phyloP scores from a whole-genome alignment of 1,140 invertebrate genomes.

The Chionoecetes opilio region DNA sequence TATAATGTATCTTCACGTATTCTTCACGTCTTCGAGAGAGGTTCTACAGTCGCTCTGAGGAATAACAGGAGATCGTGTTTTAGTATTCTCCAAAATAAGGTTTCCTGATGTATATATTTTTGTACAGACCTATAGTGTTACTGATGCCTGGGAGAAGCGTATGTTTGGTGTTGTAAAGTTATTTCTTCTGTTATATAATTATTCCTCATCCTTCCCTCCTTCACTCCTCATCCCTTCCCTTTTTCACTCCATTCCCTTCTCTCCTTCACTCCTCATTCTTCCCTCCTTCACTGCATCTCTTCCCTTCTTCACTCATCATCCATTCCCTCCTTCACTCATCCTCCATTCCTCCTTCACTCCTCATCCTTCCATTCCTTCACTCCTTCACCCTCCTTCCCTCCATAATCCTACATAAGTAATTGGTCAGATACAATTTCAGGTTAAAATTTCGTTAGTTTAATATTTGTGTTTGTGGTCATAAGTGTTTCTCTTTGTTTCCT shows the following conservation, averaged over 20 bases:
- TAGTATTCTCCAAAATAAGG: neutral
- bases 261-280: neutral
- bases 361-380: too few species aligned
- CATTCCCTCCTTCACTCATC: too few species aligned
- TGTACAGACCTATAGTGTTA: conserved; percentile 42
- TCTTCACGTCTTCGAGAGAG: too few species aligned
- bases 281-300: neutral
- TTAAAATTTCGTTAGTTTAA: too few species aligned
- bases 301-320: neutral
- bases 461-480: too few species aligned
- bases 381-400: too few species aligned
- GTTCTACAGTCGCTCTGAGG: neutral
- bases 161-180: neutral
- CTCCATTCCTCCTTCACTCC: too few species aligned
- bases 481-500: too few species aligned
- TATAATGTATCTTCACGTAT: neutral
- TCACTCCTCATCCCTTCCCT: neutral
- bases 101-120: neutral
- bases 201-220: too few species aligned
- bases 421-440: too few species aligned
- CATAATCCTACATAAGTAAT: too few species aligned
- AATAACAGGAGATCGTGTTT: neutral
- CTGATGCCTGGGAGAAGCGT: conserved; percentile 28
- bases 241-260: neutral
- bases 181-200: too few species aligned